Base-by-base conservation (phyloP, 2,797 vertebrate genomes). In the Chromobotia macracanthus region DNA sequence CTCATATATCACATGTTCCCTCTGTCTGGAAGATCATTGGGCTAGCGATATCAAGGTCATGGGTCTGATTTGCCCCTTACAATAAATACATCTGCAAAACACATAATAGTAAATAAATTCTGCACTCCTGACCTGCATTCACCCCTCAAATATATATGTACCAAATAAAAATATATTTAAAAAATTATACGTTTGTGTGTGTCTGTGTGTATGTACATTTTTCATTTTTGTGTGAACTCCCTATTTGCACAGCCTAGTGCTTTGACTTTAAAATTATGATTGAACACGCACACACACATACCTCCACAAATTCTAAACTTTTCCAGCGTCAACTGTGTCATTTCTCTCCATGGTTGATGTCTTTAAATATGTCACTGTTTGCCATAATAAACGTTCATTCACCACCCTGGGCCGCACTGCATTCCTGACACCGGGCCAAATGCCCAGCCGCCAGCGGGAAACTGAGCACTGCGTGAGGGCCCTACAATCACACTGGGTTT, bases 341-440 rank as follows among this genome's bases (percentile, higher is more conserved):
- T 66, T 25, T 55, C 11, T 66, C 61, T 65, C 46, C 35, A 63
- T 48, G 38, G 48, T 44, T 19, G 71, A 83, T 58, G 28, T 83
- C 84, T 85, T 75, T 82, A 84, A 86, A 88, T 79, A 84, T 73
- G 80, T 81, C 75, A 84, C 81, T 87, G 85, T 87, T 89, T 86
- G 74, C 82, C 75, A 18, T 38, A 18, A 76, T 85, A 81, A 88
- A 84, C 82, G 80, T 85, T 84, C 83, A 48, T 66, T 68, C 69
- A 83, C 78, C 77, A 82, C 80, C 58, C n/a, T 15, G 81, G 84
- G 83, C 74, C 6, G 11, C 38, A 1, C 31, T 35, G 31, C 56
- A 63, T 75, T 55, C 55, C 31, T 75, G 72, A 56, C 38, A 70
- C 60, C 7, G 8, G 55, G 66, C 75, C 66, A 78, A 63, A 69